Evolutionary conservation across 37 sponge, comb jelly and placozoan genomes (phyloP).

Genomic region (Aplysina aerophoba): DNA sequence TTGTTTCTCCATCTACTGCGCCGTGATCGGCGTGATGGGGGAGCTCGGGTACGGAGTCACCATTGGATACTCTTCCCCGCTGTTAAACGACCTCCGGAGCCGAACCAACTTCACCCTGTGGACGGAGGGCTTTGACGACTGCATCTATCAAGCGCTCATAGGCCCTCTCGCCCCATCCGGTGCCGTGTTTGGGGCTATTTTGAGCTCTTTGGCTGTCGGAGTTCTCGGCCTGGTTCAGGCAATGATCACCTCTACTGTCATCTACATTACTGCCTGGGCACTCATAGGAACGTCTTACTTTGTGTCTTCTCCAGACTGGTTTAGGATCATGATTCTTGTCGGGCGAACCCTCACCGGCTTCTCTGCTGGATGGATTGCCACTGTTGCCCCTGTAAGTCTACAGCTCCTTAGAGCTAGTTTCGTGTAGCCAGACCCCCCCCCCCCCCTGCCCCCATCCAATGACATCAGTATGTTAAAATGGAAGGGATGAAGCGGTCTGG

Average conservation of each 20-base stretch:
- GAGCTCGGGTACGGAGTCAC: not conserved
- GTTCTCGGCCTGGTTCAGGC: not conserved
- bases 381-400: slow-evolving; percentile 7
- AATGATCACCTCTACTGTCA: not conserved
- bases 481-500: no score
- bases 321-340: slow-evolving; percentile 1
- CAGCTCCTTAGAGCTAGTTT: not conserved
- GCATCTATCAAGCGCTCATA: not conserved
- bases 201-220: slow-evolving; percentile 1
- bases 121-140: not conserved
- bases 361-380: slow-evolving; percentile 6
- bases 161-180: slow-evolving; percentile 9
- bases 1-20: not conserved
- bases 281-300: slow-evolving; percentile 1
- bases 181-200: slow-evolving; percentile 16
- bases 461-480: no score
- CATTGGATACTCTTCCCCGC: not conserved
- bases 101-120: slow-evolving; percentile 8
- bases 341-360: slow-evolving; percentile 9
- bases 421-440: no score
- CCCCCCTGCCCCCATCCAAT: no score
- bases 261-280: not conserved
- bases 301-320: not conserved
- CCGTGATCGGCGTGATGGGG: not conserved
- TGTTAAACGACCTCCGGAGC: slow-evolving; percentile 1